phyloP scores from a whole-genome alignment of 2,113 vertebrate species.

The Pituophis catenifer region DNA sequence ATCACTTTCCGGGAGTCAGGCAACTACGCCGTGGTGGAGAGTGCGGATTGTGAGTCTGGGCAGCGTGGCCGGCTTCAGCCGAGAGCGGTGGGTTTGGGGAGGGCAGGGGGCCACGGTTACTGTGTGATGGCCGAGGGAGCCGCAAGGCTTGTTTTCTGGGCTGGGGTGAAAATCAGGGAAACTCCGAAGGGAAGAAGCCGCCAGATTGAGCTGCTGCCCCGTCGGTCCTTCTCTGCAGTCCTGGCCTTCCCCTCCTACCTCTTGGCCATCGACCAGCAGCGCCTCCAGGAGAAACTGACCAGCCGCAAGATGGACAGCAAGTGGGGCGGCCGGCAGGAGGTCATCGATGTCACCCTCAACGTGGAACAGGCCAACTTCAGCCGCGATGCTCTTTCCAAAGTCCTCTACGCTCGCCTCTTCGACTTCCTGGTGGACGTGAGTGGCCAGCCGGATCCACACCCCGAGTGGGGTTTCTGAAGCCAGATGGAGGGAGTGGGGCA shows the following conservation, averaged over 20 bases:
- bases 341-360: constrained; percentile 78
- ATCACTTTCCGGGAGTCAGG: constrained; percentile 77
- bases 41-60: constrained; percentile 75
- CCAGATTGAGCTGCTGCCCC: background rate
- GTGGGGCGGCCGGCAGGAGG: constrained; percentile 79
- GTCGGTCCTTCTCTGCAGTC: constrained; percentile 55
- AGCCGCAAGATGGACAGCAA: constrained; percentile 82
- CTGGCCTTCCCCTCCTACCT: constrained; percentile 79
- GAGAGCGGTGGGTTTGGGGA: background rate
- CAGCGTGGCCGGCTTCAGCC: accelerated
- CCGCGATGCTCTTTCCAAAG: constrained; percentile 78
- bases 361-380: constrained; percentile 78
- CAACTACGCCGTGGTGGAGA: constrained; percentile 80
- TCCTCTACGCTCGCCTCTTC: constrained; percentile 77
- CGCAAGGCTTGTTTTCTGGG: background rate
- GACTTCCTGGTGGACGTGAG: constrained; percentile 80
- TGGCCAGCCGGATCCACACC: background rate
- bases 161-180: too few relatives aligned
- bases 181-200: background rate
- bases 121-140: background rate
- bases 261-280: constrained; percentile 74
- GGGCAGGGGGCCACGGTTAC: background rate
- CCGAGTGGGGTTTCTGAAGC: background rate
- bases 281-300: constrained; percentile 76
- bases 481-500: background rate